Evolutionary conservation across 2,797 vertebrate species (phyloP), one percentile per base, ranked within the genome.

Genomic region (Rallus crepitans): DNA sequence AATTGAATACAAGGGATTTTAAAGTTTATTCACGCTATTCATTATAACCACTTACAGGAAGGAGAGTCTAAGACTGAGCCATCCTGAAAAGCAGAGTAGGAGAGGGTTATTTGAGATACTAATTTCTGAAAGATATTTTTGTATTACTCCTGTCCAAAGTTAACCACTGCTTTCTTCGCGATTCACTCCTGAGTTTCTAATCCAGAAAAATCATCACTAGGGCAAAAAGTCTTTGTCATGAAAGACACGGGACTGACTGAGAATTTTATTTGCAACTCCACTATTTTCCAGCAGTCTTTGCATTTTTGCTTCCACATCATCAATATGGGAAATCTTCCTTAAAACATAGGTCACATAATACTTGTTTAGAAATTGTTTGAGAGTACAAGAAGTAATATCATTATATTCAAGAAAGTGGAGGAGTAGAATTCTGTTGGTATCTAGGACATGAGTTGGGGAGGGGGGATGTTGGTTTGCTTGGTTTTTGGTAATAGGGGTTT

Each of bases 391-490:
- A 3, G 11, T 18, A 66, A 33, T 1, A 2, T 21, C 30, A 33
- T 9, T 52, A 4, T 23, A 57, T 10, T 12, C 57, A 56, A 30
- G 9, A 21, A 71, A 68, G 14, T 4, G 4, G 24, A 71, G 21
- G 81, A 83, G 48, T 42, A 60, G 82, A 82, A 24, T 47, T 2
- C 5, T 1, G 5, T 2, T 33, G 10, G 3, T 55, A 39, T 30
- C 8, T 39, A 57, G 23, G 14, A 50, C 23, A 64, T 8, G 16
- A 6, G 4, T 27, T 63, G 11, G 23, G 15, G 6, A 0, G 2
- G n/a, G 27, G 4, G 4, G 2, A 1, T 11, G 5, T 1, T 8
- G 24, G 25, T 15, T 48, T 24, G 5, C 6, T 37, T 28, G 42
- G 42, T 33, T 27, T 53, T 53, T 53, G 52, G 52, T 11, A 17